Evolutionary conservation across 2,113 vertebrate genomes (phyloP).

Genomic region (Perca schrenkii): DNA sequence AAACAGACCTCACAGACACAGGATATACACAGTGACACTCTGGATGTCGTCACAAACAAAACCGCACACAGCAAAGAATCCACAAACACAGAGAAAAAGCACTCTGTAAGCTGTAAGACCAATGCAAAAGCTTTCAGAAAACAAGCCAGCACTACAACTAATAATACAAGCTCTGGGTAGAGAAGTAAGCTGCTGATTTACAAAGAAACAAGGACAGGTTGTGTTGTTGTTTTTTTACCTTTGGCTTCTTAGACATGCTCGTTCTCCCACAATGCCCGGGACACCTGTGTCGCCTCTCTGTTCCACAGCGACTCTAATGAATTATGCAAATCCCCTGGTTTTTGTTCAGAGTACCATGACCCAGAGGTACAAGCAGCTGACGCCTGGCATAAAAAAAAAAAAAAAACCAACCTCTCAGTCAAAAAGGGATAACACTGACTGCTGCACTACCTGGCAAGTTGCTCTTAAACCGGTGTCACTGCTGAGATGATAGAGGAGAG

Average conservation of each 20-base stretch:
- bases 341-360: constrained; percentile 78
- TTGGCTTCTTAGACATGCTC: constrained; percentile 82
- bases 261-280: constrained; percentile 58
- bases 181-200: constrained; percentile 46
- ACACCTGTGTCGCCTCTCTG: constrained; percentile 70
- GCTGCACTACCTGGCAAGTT: constrained; percentile 39
- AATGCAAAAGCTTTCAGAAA: constrained; percentile 23
- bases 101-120: not conserved
- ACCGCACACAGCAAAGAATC: constrained; percentile 5
- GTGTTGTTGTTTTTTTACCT: constrained; percentile 70
- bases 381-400: constrained; percentile 53
- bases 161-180: not conserved
- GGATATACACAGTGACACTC: not conserved
- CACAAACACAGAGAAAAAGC: constrained; percentile 6
- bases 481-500: constrained; percentile 16
- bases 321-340: constrained; percentile 82
- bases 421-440: constrained; percentile 42
- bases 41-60: constrained; percentile 19
- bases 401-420: constrained; percentile 47
- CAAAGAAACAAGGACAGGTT: constrained; percentile 48
- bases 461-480: constrained; percentile 34
- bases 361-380: constrained; percentile 74
- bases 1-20: constrained; percentile 14
- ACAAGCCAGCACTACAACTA: constrained; percentile 34
- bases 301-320: constrained; percentile 75